Percentiles rank a stretch among this genome's conserved stretches.
phyloP scores from a whole-genome alignment of 1,140 invertebrate genomes.

The Drosophila quadrilineata region DNA sequence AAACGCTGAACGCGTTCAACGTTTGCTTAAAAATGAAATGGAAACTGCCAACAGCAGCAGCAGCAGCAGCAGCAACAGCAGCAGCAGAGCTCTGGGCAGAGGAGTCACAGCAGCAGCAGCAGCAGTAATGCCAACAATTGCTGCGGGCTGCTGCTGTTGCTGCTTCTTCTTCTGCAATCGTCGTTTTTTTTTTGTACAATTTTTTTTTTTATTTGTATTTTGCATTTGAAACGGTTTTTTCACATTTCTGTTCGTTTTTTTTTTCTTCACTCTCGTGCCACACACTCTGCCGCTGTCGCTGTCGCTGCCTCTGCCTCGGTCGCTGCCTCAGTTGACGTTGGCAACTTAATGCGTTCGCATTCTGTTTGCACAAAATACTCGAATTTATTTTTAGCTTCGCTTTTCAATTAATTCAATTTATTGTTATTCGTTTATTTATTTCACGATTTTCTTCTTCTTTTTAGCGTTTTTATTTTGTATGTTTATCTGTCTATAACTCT shows the following conservation, averaged over 20 bases:
- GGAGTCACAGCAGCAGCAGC: neutral
- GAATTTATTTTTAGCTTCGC: neutral
- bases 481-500: neutral
- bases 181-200: conserved; percentile 1
- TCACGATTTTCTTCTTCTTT: neutral
- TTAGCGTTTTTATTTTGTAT: neutral
- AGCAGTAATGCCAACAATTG: conserved; percentile 14
- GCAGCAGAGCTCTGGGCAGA: too few relatives aligned
- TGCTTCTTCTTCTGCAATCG: conserved; percentile 22
- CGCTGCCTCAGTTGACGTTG: too few relatives aligned
- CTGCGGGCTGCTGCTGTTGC: conserved; percentile 7
- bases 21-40: conserved; percentile 80
- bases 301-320: too few relatives aligned
- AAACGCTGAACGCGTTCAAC: conserved; percentile 60
- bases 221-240: too few relatives aligned
- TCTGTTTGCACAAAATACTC: neutral
- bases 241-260: too few relatives aligned
- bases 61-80: neutral
- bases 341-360: too few relatives aligned
- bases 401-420: neutral
- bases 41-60: conserved; percentile 45
- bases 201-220: conserved; percentile 20
- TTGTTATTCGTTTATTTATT: neutral
- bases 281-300: too few relatives aligned
- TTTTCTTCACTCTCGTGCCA: too few relatives aligned